These are phyloP conservation scores for Syrista parreyssii DNA, from an alignment of 2,888 invertebrate genomes.

Conservation along the genomic window DNA sequence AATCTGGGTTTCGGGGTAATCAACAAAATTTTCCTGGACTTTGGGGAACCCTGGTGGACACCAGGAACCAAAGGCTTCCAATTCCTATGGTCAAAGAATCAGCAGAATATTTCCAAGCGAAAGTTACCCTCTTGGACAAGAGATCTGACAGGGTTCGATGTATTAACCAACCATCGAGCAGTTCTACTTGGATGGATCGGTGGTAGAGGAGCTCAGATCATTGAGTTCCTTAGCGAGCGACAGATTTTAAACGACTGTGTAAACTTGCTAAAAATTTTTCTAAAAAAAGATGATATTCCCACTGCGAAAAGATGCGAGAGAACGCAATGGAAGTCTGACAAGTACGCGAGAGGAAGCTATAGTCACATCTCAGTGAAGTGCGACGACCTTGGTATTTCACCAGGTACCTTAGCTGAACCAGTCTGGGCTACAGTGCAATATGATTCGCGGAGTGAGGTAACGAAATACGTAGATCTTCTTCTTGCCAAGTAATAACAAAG, in stretches of 20 bases:
- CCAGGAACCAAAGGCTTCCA: conserved; percentile 69
- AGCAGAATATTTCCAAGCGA: conserved; percentile 30
- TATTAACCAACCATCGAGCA: conserved; percentile 65
- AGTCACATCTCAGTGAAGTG: conserved; percentile 70
- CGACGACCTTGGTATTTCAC: conserved; percentile 64
- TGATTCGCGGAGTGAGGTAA: conserved; percentile 39
- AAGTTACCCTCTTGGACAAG: conserved; percentile 68
- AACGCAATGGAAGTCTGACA: conserved; percentile 71
- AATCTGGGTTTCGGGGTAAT: conserved; percentile 74
- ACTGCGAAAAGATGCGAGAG: conserved; percentile 65
- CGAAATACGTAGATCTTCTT: neutral
- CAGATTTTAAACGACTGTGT: conserved; percentile 68
- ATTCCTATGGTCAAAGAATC: conserved; percentile 67
- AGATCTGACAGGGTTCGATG: conserved; percentile 75
- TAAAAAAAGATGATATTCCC: conserved; percentile 66
- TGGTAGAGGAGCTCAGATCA: conserved; percentile 70
- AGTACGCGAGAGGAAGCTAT: conserved; percentile 71
- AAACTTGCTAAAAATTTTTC: conserved; percentile 68
- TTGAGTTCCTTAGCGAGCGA: conserved; percentile 70
- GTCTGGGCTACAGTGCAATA: conserved; percentile 54
- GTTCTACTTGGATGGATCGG: conserved; percentile 76
- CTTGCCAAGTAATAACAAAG: neutral
- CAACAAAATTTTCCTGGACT: conserved; percentile 76
- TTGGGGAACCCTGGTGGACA: conserved; percentile 74
- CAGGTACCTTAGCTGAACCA: conserved; percentile 64